phyloP scores from a whole-genome alignment of 2,888 invertebrate genomes.

The Masnerella sp. region DNA sequence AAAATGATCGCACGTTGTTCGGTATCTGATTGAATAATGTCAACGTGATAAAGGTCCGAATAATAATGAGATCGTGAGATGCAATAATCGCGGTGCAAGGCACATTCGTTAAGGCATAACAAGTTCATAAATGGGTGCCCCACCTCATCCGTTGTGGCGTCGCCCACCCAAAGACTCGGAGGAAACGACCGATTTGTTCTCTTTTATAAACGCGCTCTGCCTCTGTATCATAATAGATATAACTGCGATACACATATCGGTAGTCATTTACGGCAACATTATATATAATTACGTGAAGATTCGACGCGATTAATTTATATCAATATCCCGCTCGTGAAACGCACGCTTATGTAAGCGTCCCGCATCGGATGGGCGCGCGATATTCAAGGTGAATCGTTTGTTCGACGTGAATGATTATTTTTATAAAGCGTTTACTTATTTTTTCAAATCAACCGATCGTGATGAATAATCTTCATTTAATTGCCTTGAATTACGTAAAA shows the following conservation, averaged over 20 bases:
- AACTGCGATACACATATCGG: conserved; percentile 44
- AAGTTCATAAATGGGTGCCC: conserved; percentile 76
- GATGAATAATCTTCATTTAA: conserved; percentile 3
- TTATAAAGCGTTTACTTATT: conserved; percentile 22
- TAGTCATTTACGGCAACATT: conserved; percentile 55
- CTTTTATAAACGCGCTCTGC: conserved; percentile 68
- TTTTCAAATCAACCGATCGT: conserved; percentile 1
- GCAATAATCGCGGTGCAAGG: conserved; percentile 52
- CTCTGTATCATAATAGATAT: conserved; percentile 64
- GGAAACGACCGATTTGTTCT: conserved; percentile 75
- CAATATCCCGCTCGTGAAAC: conserved; percentile 23
- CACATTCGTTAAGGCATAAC: conserved; percentile 68
- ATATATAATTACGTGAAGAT: conserved; percentile 59
- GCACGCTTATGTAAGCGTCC: conserved; percentile 37
- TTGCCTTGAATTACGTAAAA: conserved; percentile 14
- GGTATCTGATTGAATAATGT: conserved; percentile 37
- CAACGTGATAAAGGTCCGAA: conserved; percentile 36
- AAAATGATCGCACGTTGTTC: conserved; percentile 21
- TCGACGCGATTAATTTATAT: conserved; percentile 43
- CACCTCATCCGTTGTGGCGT: conserved; percentile 75
- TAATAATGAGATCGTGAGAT: conserved; percentile 54
- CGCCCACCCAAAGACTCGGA: conserved; percentile 67
- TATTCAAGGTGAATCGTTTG: conserved; percentile 44
- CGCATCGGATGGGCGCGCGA: conserved; percentile 44
- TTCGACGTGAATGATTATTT: conserved; percentile 28